A percentile compares a stretch with the other conserved stretches of the same genome.
Conservation (phyloP, 2,888 invertebrate genomes). For the Sinohyriopsis cumingii region DNA sequence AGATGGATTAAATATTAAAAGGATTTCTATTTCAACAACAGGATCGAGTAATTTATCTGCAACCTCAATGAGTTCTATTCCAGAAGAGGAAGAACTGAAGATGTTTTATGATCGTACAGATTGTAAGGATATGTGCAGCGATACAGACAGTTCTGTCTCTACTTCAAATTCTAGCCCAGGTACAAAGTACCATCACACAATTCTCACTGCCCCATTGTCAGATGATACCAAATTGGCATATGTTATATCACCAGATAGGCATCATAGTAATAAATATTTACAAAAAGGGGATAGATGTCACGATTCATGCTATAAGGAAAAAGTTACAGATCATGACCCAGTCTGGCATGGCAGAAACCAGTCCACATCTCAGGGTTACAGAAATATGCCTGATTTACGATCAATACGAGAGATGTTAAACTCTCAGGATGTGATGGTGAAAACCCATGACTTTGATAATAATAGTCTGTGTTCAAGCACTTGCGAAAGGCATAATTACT, state of each 20-base stretch:
- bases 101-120: constrained; percentile 27
- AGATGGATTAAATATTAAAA: constrained; percentile 39
- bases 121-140: constrained; percentile 30
- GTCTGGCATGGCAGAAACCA: constrained; percentile 16
- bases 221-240: constrained; percentile 40
- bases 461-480: constrained; percentile 23
- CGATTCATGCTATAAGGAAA: too few relatives aligned
- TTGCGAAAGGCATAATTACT: constrained; percentile 16
- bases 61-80: constrained; percentile 48
- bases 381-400: constrained; percentile 44
- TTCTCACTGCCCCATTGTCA: constrained; percentile 37
- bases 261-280: too few relatives aligned
- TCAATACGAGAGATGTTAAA: constrained; percentile 52
- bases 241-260: constrained; percentile 14
- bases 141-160: constrained; percentile 34
- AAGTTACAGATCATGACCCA: neutral
- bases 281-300: too few relatives aligned
- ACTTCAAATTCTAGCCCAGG: constrained; percentile 29
- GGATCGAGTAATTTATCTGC: constrained; percentile 46
- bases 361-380: constrained; percentile 4
- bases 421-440: constrained; percentile 57
- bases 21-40: constrained; percentile 47
- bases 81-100: constrained; percentile 36
- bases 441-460: constrained; percentile 39
- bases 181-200: constrained; percentile 31